These are phyloP conservation scores for Lacerta bilineata DNA, from an alignment of 2,797 vertebrate genomes.

Conservation along the genomic window DNA sequence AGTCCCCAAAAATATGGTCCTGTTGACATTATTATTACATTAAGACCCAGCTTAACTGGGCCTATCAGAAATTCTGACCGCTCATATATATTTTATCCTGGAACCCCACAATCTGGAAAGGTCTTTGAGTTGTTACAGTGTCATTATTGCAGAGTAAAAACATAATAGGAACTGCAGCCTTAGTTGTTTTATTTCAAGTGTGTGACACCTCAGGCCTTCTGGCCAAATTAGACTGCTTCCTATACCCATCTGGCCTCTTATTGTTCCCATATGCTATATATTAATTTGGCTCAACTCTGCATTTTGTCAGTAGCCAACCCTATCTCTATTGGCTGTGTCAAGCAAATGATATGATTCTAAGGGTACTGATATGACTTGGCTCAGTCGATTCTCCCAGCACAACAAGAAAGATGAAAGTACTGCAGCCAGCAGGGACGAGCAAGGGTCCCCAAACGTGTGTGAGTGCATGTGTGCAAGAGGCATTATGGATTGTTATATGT, in stretches of 20 bases:
- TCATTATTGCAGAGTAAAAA: not conserved
- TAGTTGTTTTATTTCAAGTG: not conserved
- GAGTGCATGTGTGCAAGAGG: not conserved
- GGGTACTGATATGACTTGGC: constrained; percentile 5
- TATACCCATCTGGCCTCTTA: constrained; percentile 13
- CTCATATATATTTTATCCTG: not conserved
- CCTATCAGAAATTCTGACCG: constrained; percentile 22
- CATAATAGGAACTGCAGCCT: not conserved
- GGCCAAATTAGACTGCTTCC: constrained; percentile 13
- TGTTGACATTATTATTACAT: not conserved
- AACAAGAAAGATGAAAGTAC: constrained; percentile 2
- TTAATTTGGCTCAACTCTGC: constrained; percentile 26
- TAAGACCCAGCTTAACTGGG: not conserved
- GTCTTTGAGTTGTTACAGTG: not conserved
- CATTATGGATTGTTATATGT: not conserved
- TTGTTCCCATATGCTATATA: constrained; percentile 17
- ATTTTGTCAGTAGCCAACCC: constrained; percentile 23
- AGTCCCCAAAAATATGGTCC: not conserved
- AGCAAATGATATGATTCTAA: not conserved
- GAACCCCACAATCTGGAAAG: not conserved
- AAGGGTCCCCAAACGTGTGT: not conserved
- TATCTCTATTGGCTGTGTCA: constrained; percentile 7
- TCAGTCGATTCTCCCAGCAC: not conserved
- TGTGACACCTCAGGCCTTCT: not conserved
- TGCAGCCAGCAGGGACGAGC: not conserved